Base-by-base conservation (phyloP, 1,140 invertebrate genomes). In the Lerema accius region DNA sequence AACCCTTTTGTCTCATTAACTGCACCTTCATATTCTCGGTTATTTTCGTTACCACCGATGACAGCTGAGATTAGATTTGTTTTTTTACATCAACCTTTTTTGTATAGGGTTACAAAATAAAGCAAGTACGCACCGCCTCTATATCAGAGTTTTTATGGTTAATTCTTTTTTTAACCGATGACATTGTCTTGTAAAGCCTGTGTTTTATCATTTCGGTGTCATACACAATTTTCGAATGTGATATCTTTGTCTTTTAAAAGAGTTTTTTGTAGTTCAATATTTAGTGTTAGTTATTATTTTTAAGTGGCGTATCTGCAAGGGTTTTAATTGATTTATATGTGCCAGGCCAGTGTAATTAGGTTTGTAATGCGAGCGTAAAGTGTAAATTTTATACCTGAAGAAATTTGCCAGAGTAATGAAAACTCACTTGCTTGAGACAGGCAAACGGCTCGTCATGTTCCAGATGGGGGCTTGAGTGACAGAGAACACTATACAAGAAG, bases 1-100 rank as follows among this genome's bases (percentile, higher is more conserved):
- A 86, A 88, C 84, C 80, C 81, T 88, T 74, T 90, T 88, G 87
- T 90, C 85, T 90, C 85, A 90, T 90, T 90, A 90, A 80, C 80
- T 67, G 65, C 56, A 68, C 60, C 77, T 80, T 85, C 80, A 85
- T 86, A 87, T 89, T 82, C 78, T 60, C 75, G 75, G 67, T 78
- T 84, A 86, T 82, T 82, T 82, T 71, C 72, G 67, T 81, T 78
- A 69, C 76, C 70, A 62, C 58, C 76, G 82, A 89, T 84, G 84
- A 88, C 86, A 86, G 80, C 60, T 67, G 39, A 73, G 85, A 88
- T 89, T 89, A 88, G 80, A 80, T 76, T 72, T 45, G 42, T 69
- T 70, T 73, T 71, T 76, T 74, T 75, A 62, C 63, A 58, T 69
- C 59, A 68, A 68, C 67, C 48, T 73, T 67, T 69, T 75, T 61